Base-by-base conservation (phyloP, 2,113 vertebrate genomes). In the Salvelinus fontinalis region DNA sequence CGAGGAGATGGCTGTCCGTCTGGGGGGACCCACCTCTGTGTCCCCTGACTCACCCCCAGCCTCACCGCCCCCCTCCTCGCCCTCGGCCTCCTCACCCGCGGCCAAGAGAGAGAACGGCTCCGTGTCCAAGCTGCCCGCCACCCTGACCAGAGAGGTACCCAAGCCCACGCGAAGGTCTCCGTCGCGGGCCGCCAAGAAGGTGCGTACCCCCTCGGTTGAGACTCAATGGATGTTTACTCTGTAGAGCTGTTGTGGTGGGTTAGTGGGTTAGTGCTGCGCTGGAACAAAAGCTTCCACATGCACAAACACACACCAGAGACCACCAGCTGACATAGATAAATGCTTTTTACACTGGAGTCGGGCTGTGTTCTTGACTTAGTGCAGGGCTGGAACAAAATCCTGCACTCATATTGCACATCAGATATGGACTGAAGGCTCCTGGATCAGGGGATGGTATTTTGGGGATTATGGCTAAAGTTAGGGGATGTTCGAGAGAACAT, bases 101-200 rank as follows among this genome's bases (percentile, higher is more conserved):
- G 86, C 79, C 34, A 81, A 89, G 85, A 84, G 89, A 0, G 93
- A 95, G 84, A 95, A 95, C 0, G 94, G 94, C 18, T 94, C 93
- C 0, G 74, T 92, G 51, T 95, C 96, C 92, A 95, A 96, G 79
- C 94, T 89, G 0, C 93, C 93, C 66, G 69, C 84, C 0, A 81
- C 89, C 0, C 84, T 82, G 71, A 83, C 84, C 5, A 70, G 82
- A 74, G 93, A 87, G 83, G 89, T 90, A 79, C 83, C 93, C 70
- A 90, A 90, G 80, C 90, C 84, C 67, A 93, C 93, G 83, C 94
- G 94, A 89, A 95, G 94, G 89, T 79, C 93, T 29, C 91, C 90
- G 1, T 94, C 93, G 0, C 91, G 94, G 14, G 90, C 93, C 66
- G 90, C 89, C 29, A 95, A 93, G 86, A 96, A 97, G 96, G 96